Evolutionary conservation across 2,888 invertebrate species (phyloP), one percentile per base, ranked within the genome.

Genomic region (Sphaerophoria rueppellii): DNA sequence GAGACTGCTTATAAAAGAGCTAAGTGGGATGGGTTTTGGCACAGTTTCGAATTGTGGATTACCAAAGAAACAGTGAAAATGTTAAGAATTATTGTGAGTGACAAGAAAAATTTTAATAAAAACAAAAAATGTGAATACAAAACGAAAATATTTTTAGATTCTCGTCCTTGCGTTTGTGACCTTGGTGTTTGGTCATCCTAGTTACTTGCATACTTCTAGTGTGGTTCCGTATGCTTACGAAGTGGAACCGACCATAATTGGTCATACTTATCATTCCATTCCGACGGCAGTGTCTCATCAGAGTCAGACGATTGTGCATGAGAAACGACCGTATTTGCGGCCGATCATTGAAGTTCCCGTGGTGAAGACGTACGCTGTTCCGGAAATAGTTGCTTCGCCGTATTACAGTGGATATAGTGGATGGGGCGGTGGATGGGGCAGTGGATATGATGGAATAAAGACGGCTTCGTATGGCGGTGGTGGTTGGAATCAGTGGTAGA

Each of bases 261-360:
- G 91, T 4, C 91, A 91, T 37, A 88, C 89, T 14, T 76, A 89
- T 0, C 80, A 88, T 34, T 87, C 88, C 0, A 24, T 89, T 71
- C 91, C 91, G 6, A 88, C 91, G 0, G 91, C 91, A 2, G 87
- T 91, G 4, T 91, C 91, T 9, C 91, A 91, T 78, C 91, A 91
- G 82, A 91, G 91, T 75, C 91, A 91, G 55, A 91, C 91, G 12
- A 90, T 91, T 83, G 90, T 91, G 14, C 91, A 91, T 65, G 91
- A 91, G 87, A 91, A 90, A 77, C 89, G 91, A 63, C 91, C 91
- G 14, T 91, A 90, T 48, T 87, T 90, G 78, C 88, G 90, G 6
- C 90, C 90, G 32, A 90, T 91, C 50, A 67, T 90, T 9, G 88
- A 89, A 50, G 60, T 89, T 4, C 90, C 91, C 0, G 79, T 90